Base-by-base conservation (phyloP, 2,797 vertebrate genomes). In the Coccyzus lansbergi region DNA sequence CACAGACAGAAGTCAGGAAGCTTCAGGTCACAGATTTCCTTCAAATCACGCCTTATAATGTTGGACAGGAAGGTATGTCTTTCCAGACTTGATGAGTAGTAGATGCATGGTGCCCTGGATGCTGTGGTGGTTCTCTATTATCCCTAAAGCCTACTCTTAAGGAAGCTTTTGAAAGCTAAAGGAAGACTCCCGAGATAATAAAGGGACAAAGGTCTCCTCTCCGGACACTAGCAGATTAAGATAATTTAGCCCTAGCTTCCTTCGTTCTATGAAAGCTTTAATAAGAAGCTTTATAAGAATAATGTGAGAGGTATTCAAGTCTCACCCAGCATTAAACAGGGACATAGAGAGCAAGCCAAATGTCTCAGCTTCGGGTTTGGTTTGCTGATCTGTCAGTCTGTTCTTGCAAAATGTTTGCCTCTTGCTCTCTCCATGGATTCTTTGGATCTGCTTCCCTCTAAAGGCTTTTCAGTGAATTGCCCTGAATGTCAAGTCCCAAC, bases 401-500 rank as follows among this genome's bases (percentile, higher is more conserved):
- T 15, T 78, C 46, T 46, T 12, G 7, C 44, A 53, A 70, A 90
- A 79, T 6, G 18, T 7, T 80, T 52, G 40, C 5, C 42, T 65
- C 51, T n/a, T 8, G n/a, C 7, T 25, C 1, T 36, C 9, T 62
- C 19, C 14, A 2, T 6, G 3, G 67, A 92, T 93, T 42, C 78
- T 95, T 97, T 96, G 96, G 40, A 34, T 98, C 93, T 98, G 95
- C 97, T 96, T 86, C 97, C 97, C 92, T 82, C 97, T 96, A 64
- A 93, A 97, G 97, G 96, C 87, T 63, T 12, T 62, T 70, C 64
- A 21, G 40, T 38, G 93, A 92, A 96, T 79, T 76, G 52, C 40
- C 24, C 29, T 19, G 58, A 64, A 70, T 2, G 18, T 80, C 86
- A 72, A 38, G 18, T 49, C 65, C 72, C 46, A 58, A 65, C 0